Evolutionary conservation across 2,888 invertebrate species (phyloP).

Genomic region (Conistra vaccinii): DNA sequence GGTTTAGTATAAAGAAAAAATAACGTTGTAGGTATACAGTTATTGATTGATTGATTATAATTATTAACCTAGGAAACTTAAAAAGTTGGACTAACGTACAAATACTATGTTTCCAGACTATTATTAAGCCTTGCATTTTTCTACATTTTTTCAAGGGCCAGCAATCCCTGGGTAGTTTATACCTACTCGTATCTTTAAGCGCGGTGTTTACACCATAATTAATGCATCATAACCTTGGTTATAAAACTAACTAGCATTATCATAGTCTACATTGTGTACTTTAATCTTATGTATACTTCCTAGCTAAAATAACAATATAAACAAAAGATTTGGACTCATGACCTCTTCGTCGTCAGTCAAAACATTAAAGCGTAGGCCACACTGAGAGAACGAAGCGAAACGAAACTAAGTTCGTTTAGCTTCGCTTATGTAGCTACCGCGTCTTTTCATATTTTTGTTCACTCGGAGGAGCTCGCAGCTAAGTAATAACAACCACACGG

Average conservation of each 20-base stretch:
- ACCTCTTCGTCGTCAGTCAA: slow-evolving; percentile 24
- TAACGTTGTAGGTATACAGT: too few species aligned
- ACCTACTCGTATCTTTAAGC: not conserved
- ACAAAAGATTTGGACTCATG: slow-evolving; percentile 8
- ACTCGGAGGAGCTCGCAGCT: too few species aligned
- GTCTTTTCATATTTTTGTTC: too few species aligned
- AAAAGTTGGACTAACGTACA: not conserved
- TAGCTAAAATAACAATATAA: slow-evolving; percentile 3
- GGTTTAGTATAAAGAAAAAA: too few species aligned
- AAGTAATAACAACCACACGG: too few species aligned
- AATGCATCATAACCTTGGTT: slow-evolving; percentile 1
- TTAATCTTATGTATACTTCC: not conserved
- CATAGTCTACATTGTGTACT: not conserved
- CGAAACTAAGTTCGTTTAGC: too few species aligned
- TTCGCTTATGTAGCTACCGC: too few species aligned
- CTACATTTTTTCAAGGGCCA: not conserved
- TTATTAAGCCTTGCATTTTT: too few species aligned
- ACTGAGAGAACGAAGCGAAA: too few species aligned
- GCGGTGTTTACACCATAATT: not conserved
- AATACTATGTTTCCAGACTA: not conserved
- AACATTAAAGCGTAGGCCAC: slow-evolving; percentile 1
- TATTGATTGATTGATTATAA: too few species aligned
- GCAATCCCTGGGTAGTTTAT: not conserved
- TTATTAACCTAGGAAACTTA: too few species aligned
- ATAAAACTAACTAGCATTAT: not conserved